A percentile compares a stretch with the other conserved stretches of the same genome.
Conservation (phyloP, 2,888 invertebrate species). For the Ennomos erosarius region DNA sequence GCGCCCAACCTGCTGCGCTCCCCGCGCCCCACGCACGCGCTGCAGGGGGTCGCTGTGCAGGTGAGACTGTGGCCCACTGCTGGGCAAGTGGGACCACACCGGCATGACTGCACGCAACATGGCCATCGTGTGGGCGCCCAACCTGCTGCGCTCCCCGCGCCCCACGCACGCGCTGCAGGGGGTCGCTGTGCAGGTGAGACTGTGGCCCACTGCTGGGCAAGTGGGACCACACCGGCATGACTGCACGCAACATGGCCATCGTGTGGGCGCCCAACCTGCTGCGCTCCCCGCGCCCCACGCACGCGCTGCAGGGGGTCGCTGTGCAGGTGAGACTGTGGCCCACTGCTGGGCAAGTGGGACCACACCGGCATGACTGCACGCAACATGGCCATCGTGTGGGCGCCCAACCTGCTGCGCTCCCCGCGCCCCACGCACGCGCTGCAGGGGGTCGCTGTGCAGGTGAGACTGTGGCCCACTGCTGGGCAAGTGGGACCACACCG, state of each 20-base stretch:
- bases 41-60: constrained; percentile 93
- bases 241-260: constrained; percentile 98
- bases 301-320: constrained; percentile 93
- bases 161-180: constrained; percentile 95
- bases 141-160: constrained; percentile 95
- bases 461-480: constrained; percentile 85
- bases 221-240: constrained; percentile 98
- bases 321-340: constrained; percentile 81
- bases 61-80: constrained; percentile 83
- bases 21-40: constrained; percentile 94
- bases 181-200: constrained; percentile 89
- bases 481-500: constrained; percentile 93
- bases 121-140: constrained; percentile 99
- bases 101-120: constrained; percentile 99
- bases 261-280: constrained; percentile 99
- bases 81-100: constrained; percentile 93
- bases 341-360: constrained; percentile 92
- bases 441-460: constrained; percentile 93
- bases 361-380: constrained; percentile 99
- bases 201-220: constrained; percentile 88
- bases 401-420: constrained; percentile 97
- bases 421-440: constrained; percentile 95
- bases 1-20: constrained; percentile 98
- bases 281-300: constrained; percentile 95
- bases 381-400: constrained; percentile 99